Evolutionary conservation across 2,888 invertebrate genomes (phyloP), one percentile per base, ranked within the genome.

Genomic region (Lithophane leautieri): DNA sequence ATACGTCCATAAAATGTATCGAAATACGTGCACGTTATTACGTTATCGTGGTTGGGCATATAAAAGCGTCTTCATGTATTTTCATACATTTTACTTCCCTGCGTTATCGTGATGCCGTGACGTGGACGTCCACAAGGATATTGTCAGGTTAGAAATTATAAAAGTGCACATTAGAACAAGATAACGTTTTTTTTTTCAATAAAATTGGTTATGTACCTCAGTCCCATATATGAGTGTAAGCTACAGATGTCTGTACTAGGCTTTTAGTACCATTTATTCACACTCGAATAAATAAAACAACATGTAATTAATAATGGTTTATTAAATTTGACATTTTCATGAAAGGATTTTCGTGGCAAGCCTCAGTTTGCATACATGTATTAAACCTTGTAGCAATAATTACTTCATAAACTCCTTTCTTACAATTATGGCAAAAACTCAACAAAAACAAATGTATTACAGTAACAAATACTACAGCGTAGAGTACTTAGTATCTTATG

Each of bases 281-380:
- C 34, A n/a, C 22, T 66, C 3, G 4, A 87, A 87, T 86, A 77
- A 92, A 67, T 67, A 8, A 67, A 90, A 88, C 82, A 68, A 82
- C 50, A 58, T 71, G 58, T 83, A 72, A 80, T 91, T 90, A 89
- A 93, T 95, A 95, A 94, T 95, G 92, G 94, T 96, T 95, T 96
- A 96, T 96, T 96, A 95, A 95, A 95, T 95, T 96, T 95, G 95
- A 96, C 94, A 96, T 95, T 95, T 81, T 95, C 93, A 94, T 95
- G 93, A 96, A 96, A 95, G 95, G 94, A 93, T 95, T 94, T 93
- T 91, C 89, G 94, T 96, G 96, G 95, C 94, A 96, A 96, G 96
- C 96, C 93, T 96, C 95, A 91, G 93, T 94, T 95, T 95, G 95
- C 95, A 92, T 95, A 96, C 94, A 95, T 94, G 91, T 81, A 92